These are phyloP conservation scores for Chaenocephalus aceratus DNA, from an alignment of 2,113 vertebrate species.

Conservation along the genomic window DNA sequence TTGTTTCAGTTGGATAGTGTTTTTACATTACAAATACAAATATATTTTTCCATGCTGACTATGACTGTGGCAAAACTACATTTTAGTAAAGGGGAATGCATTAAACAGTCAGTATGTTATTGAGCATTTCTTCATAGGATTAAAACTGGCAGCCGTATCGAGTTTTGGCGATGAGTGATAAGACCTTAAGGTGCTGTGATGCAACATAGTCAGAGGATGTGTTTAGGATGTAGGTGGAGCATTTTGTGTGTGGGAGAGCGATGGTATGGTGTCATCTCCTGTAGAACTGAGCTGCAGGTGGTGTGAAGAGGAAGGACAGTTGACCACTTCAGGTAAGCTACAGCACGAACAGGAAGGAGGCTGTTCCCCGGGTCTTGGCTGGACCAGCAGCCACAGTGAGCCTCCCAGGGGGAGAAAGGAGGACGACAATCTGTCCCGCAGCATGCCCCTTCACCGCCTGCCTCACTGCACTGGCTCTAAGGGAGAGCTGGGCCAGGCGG, in stretches of 20 bases:
- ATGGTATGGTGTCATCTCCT: conserved; percentile 41
- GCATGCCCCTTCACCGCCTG: conserved; percentile 79
- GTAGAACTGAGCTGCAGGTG: conserved; percentile 41
- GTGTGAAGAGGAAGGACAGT: conserved; percentile 62
- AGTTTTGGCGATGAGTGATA: not conserved
- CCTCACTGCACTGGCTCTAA: conserved; percentile 76
- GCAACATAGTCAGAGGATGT: not conserved
- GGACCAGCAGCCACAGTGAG: conserved; percentile 75
- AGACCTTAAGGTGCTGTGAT: not conserved
- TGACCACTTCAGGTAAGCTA: conserved; percentile 82
- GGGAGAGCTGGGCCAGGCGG: conserved; percentile 73
- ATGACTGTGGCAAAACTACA: not conserved
- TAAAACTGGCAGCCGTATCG: not conserved
- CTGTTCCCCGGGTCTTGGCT: conserved; percentile 81
- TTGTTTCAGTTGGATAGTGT: conserved; percentile 20
- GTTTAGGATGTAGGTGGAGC: conserved; percentile 32
- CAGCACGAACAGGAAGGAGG: conserved; percentile 83
- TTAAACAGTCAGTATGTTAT: not conserved
- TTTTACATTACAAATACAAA: conserved; percentile 1
- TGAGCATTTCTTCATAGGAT: not conserved
- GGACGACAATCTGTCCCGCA: conserved; percentile 86
- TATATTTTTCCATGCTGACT: not conserved
- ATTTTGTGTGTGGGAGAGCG: conserved; percentile 47
- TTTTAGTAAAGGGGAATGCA: not conserved
- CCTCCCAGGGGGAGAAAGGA: conserved; percentile 76